These are phyloP conservation scores for Ligdia adustata DNA, from an alignment of 2,888 invertebrate species.

Conservation along the genomic window DNA sequence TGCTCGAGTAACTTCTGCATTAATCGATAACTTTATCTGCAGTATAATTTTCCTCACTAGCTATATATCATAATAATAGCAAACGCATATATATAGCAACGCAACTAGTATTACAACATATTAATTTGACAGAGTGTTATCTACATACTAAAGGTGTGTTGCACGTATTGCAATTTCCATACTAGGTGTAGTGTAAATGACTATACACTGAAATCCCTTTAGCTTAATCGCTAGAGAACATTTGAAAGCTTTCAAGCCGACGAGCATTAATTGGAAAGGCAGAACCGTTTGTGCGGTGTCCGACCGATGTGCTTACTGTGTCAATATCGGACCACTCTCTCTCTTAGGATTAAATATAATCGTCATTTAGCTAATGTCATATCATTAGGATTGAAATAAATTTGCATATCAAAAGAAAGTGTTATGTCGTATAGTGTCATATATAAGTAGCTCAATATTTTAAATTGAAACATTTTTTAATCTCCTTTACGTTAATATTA, in stretches of 20 bases:
- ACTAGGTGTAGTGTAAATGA: constrained; percentile 6
- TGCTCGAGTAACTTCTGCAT: too few species aligned
- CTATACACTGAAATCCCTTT: constrained; percentile 30
- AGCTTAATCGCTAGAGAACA: constrained; percentile 36
- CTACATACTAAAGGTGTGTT: background rate
- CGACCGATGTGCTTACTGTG: constrained; percentile 19
- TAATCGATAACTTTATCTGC: too few species aligned
- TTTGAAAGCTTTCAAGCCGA: constrained; percentile 44
- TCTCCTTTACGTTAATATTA: too few species aligned
- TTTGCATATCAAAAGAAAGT: too few species aligned
- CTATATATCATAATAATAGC: too few species aligned
- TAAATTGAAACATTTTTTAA: too few species aligned
- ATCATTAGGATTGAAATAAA: too few species aligned
- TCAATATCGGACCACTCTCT: constrained; percentile 4
- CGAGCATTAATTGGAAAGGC: constrained; percentile 34
- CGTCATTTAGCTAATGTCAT: constrained; percentile 4
- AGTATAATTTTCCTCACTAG: too few species aligned
- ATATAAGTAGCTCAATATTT: too few species aligned
- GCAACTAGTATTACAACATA: too few species aligned
- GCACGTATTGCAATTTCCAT: background rate
- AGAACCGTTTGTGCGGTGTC: constrained; percentile 22
- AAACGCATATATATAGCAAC: too few species aligned
- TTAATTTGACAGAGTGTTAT: background rate
- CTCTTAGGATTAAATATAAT: constrained; percentile 6
- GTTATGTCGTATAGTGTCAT: too few species aligned